These are phyloP conservation scores for Paelopatides confundens DNA, from an alignment of 53 echinoderm and acorn worm species.

Conservation along the genomic window DNA sequence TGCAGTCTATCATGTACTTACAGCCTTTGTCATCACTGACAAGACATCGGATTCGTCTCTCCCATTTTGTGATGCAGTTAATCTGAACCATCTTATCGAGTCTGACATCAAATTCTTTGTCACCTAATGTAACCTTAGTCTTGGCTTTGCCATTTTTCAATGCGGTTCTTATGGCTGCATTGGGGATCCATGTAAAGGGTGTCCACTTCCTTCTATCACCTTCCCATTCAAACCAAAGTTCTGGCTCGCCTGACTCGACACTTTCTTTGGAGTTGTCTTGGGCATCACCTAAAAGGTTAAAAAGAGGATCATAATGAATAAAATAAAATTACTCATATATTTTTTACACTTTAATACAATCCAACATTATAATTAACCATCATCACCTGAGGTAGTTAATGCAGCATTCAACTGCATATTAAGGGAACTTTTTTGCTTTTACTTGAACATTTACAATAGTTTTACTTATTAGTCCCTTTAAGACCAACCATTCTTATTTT, in stretches of 20 bases:
- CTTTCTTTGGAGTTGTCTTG: background rate
- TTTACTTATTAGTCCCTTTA: no score
- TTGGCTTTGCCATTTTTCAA: constrained; percentile 39
- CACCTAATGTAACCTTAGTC: constrained; percentile 59
- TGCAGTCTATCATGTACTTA: constrained; percentile 73
- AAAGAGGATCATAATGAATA: no score
- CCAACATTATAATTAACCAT: no score
- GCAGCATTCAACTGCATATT: no score
- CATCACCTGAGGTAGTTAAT: no score
- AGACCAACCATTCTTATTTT: no score
- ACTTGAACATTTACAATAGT: no score
- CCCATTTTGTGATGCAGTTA: constrained; percentile 89
- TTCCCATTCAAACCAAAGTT: constrained; percentile 83
- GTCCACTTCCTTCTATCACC: constrained; percentile 79
- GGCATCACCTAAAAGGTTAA: background rate
- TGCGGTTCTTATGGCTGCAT: constrained; percentile 72
- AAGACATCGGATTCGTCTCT: constrained; percentile 72
- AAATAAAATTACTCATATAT: no score
- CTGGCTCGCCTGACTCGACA: background rate
- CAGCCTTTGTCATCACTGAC: constrained; percentile 73
- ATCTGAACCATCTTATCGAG: constrained; percentile 88
- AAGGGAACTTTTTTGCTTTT: no score
- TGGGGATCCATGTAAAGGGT: constrained; percentile 65
- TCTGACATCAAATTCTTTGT: constrained; percentile 67
- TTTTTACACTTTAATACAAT: no score